These are phyloP conservation scores for Lagothrix lagotricha DNA, from an alignment of 2,797 vertebrate species.

Conservation along the genomic window DNA sequence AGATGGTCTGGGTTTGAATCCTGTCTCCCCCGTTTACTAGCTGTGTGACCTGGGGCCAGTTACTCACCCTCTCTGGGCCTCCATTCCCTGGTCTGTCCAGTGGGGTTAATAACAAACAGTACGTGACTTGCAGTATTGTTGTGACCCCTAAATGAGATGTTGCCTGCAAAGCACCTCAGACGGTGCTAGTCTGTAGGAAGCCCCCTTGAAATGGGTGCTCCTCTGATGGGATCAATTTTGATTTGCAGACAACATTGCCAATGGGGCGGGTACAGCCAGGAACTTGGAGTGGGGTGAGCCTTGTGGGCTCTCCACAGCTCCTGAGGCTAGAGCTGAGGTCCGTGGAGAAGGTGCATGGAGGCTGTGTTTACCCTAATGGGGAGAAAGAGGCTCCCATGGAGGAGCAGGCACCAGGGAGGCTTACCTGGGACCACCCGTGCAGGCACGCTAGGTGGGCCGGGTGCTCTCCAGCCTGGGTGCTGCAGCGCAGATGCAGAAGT, in stretches of 20 bases:
- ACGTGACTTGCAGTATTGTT: fast-evolving
- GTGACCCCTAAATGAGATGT: neutral
- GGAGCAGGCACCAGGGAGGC: neutral
- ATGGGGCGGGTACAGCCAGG: neutral
- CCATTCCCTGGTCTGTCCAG: neutral
- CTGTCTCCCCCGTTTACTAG: neutral
- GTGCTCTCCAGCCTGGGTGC: neutral
- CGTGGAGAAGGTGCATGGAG: fast-evolving
- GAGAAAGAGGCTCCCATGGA: neutral
- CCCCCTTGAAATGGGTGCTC: no score
- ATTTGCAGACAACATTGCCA: neutral
- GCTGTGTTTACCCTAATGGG: fast-evolving
- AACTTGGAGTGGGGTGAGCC: no score
- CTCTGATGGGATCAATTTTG: neutral
- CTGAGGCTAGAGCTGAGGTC: neutral
- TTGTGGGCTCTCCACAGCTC: fast-evolving
- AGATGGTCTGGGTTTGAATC: neutral
- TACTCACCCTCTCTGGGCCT: neutral
- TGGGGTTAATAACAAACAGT: neutral
- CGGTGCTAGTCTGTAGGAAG: neutral
- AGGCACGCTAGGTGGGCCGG: fast-evolving
- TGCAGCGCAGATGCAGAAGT: neutral
- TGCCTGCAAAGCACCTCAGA: fast-evolving
- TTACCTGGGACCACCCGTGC: neutral
- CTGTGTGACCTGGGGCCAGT: neutral